Evolutionary conservation across 1,140 invertebrate genomes (phyloP), one percentile per base, ranked within the genome.

Genomic region (Polypedilum pembai): DNA sequence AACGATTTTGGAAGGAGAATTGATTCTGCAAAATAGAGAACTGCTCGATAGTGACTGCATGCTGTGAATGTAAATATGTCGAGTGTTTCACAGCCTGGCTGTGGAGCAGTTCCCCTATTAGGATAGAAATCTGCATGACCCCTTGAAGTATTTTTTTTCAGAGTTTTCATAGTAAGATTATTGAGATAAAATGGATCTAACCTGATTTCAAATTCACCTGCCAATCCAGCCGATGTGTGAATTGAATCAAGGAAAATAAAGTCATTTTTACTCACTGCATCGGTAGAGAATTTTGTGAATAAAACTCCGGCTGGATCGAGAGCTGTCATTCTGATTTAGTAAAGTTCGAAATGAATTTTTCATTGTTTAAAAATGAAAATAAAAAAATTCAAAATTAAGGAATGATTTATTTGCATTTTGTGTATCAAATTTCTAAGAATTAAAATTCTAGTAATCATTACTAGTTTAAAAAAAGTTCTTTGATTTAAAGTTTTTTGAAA

Each of bases 61-160:
- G 65, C 17, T 69, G 65, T 21, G 17, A 69, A 20, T 20, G 17
- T 10, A 18, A 69, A 10, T 4, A 69, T n/a, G 17, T 69, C 65
- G 8, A 80, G 76, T 40, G 80, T 76, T 41, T 79, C 79, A 74
- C 90, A 91, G 5, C 90, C 91, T 0, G 89, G 89, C 78, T 92
- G 91, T 3, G 85, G 80, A 7, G 82, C 79, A 4, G 78, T 80
- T 0, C 86, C 86, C 74, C 85, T 87, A 78, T 89, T 89, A 0
- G 88, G 88, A 83, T 86, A 90, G 76, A 89, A 86, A 76, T 90
- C 89, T 1, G 85, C 84, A 1, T 85, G 84, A 1, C 88, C 89
- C 0, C 85, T 79, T 0, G 85, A 80, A 2, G 82, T n/a, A 78
- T 18, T 81, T 80, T 73, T 85, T 86, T 0, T 87, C 88, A 75